Base-by-base conservation (phyloP, 2,797 vertebrate genomes). In the Microhierax caerulescens region DNA sequence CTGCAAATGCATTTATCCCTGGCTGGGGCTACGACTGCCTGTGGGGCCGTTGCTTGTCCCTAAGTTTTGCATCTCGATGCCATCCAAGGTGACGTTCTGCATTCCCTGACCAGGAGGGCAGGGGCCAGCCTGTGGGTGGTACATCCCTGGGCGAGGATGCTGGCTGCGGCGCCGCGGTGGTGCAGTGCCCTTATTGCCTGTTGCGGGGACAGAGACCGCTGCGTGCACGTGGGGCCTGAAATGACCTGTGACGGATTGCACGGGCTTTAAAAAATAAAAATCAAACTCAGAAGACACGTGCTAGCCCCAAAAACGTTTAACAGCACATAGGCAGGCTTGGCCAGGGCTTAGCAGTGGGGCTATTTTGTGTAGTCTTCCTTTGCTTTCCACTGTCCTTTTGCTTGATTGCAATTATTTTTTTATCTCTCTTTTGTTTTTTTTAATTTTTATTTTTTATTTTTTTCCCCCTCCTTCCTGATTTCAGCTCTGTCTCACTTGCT, bases 121-220 rank as follows among this genome's bases (percentile, higher is more conserved):
- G 64, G 36, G 20, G 4, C 59, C 69, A 54, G 39, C 25, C 64
- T 28, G 54, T 2, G 5, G 56, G 34, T 5, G 5, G 34, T 27
- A 17, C 13, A 23, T 43, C 22, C 27, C 2, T 2, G 11, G 41
- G 43, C 2, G 4, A 2, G 3, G 34, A 7, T 25, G 68, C 36
- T 21, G 32, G 34, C 25, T 3, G 67, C 20, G 1, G 64, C 41
- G 21, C 50, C 23, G 76, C 43, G 53, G 11, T 22, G 70, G 17
- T 4, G 32, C 11, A 0, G 4, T 20, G 13, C 2, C 20, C 32
- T 18, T 2, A 3, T 5, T 10, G 4, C 72, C 50, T 17, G 0
- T 3, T 2, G 47, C 13, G 18, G 68, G 43, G 39, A 25, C 53
- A 5, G 50, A 2, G 4, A 8, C 14, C 9, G 45, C 34, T 25